Percentiles rank a stretch among this genome's conserved stretches.
phyloP scores from a whole-genome alignment of 1,140 invertebrate species.

The Diachasmimorpha longicaudata region DNA sequence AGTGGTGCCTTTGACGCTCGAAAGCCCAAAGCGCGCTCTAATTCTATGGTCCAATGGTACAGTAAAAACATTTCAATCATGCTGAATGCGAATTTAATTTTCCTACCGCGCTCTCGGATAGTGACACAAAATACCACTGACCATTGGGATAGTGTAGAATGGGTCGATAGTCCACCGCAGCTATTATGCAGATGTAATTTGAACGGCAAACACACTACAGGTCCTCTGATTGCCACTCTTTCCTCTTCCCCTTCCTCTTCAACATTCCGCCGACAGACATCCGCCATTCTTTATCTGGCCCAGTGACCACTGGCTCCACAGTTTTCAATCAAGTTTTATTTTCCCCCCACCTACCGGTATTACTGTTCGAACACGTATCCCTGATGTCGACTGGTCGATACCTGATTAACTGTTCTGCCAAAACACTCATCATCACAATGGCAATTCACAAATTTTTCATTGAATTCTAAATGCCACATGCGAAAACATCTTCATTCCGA shows the following conservation, averaged over 20 bases:
- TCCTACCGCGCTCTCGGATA: not conserved
- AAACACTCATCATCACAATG: too few species aligned
- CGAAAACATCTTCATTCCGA: too few species aligned
- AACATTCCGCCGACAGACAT: slow-evolving; percentile 30
- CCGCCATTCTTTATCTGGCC: slow-evolving; percentile 37
- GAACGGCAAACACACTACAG: slow-evolving; percentile 49
- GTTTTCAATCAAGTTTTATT: slow-evolving; percentile 27
- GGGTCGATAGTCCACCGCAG: slow-evolving; percentile 50
- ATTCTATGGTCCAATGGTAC: not conserved
- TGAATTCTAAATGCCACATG: too few species aligned
- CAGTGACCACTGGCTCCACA: slow-evolving; percentile 20
- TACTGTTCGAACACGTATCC: slow-evolving; percentile 12
- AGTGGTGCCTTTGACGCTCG: not conserved
- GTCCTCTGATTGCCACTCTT: slow-evolving; percentile 37
- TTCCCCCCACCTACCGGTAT: slow-evolving; percentile 10
- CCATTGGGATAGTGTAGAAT: slow-evolving; percentile 38
- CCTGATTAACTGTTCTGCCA: not conserved
- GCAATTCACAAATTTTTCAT: too few species aligned
- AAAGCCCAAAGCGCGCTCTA: not conserved
- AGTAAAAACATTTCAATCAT: not conserved
- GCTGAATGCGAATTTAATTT: not conserved
- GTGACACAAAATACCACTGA: not conserved
- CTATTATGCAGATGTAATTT: slow-evolving; percentile 57
- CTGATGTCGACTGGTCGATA: slow-evolving; percentile 1
- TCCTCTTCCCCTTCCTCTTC: not conserved